Evolutionary conservation across 2,888 invertebrate species (phyloP).

Genomic region (Amphiduros pacificus): DNA sequence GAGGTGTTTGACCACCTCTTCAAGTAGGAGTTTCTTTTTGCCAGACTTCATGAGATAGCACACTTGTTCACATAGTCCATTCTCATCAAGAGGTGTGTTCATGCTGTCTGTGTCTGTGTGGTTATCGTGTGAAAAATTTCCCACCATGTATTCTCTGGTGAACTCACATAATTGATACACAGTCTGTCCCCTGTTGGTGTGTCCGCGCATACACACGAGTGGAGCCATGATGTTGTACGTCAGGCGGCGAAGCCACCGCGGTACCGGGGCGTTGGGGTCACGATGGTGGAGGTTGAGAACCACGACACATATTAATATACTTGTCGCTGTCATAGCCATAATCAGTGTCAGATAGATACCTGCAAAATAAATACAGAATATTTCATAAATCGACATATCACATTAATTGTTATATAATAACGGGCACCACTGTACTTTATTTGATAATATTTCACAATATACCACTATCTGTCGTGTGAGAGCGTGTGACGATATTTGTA

Average conservation of each 20-base stretch:
- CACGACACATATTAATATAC: slow-evolving; percentile 32
- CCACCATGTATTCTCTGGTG: slow-evolving; percentile 4
- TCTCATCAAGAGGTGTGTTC: background rate
- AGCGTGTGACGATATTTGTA: no score
- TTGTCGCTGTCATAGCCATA: slow-evolving; percentile 33
- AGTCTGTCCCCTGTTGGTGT: slow-evolving; percentile 12
- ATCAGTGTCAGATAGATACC: slow-evolving; percentile 34
- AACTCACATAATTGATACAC: slow-evolving; percentile 23
- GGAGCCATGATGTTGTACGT: slow-evolving; percentile 22
- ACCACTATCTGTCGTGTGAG: no score
- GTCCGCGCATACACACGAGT: slow-evolving; percentile 22
- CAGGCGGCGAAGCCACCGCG: slow-evolving; percentile 27
- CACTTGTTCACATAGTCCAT: slow-evolving; percentile 14
- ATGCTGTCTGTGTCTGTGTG: background rate
- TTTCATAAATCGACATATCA: no score
- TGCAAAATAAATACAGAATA: no score
- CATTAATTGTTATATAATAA: no score
- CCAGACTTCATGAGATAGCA: background rate
- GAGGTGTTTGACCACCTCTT: slow-evolving; percentile 29
- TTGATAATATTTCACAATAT: no score
- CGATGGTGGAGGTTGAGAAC: slow-evolving; percentile 33
- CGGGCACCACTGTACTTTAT: no score
- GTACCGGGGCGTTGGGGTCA: slow-evolving; percentile 29
- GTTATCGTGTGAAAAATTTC: background rate
- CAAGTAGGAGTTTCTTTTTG: slow-evolving; percentile 15